These are phyloP conservation scores for Premnoplex brunnescens DNA, from an alignment of 2,797 vertebrate genomes.

Conservation along the genomic window DNA sequence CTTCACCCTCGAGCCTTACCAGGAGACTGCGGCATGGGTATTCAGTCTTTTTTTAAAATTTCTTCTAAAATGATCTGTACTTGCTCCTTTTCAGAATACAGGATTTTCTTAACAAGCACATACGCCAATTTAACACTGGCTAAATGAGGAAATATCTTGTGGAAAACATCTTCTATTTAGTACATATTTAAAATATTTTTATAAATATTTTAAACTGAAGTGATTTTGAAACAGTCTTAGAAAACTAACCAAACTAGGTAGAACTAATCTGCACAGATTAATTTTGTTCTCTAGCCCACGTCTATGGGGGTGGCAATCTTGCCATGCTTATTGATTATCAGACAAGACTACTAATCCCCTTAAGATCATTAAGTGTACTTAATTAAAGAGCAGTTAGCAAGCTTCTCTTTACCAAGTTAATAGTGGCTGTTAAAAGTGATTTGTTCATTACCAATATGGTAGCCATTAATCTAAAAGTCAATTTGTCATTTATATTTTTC, in stretches of 20 bases:
- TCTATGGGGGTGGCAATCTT: slow-evolving; percentile 78
- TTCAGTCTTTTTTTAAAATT: not conserved
- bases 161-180: not conserved
- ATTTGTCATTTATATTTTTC: slow-evolving; percentile 79
- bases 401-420: slow-evolving; percentile 91
- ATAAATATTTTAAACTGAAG: not conserved
- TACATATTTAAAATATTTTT: not conserved
- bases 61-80: not conserved
- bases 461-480: slow-evolving; percentile 79
- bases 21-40: not conserved
- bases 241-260: slow-evolving; percentile 47
- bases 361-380: slow-evolving; percentile 98
- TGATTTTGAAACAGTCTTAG: slow-evolving; percentile 39
- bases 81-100: not conserved
- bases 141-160: slow-evolving; percentile 2
- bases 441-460: slow-evolving; percentile 84
- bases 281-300: slow-evolving; percentile 70
- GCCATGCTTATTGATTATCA: slow-evolving; percentile 94
- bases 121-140: not conserved
- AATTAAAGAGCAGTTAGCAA: slow-evolving; percentile 98
- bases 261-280: slow-evolving; percentile 75
- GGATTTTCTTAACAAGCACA: not conserved
- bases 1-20: not conserved
- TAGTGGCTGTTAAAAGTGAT: slow-evolving; percentile 93
- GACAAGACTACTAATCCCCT: slow-evolving; percentile 93